Base-by-base conservation (phyloP, 2,888 invertebrate genomes). In the Nemurella pictetii region DNA sequence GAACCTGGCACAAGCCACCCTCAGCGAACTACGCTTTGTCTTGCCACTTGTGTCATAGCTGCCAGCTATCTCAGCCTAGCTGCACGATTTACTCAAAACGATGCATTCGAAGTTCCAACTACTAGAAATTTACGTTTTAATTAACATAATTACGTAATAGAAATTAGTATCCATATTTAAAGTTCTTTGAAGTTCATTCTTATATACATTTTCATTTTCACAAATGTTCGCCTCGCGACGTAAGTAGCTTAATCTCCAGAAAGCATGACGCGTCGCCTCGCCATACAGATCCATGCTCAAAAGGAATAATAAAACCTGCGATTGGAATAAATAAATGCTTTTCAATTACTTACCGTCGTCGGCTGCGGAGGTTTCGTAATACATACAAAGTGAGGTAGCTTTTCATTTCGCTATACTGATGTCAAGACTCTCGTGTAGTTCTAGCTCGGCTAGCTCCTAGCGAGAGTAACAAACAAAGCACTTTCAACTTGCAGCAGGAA, bases 261-360 rank as follows among this genome's bases (percentile, higher is more conserved):
- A 35, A 12, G 35, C 35, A 35, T 7, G 35, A 12, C 35, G 4
- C 35, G 35, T 35, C 5, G 35, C 35, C 4, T 7, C 35, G 35
- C 15, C 9, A 55, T 20, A 55, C 1, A 55, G 55, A 7, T 55
- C 55, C 55, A 55, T 55, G 20, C 55, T 55, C 55, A 55, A 55
- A 55, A 55, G 4, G 75, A 75, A 27, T 26, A 75, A 28, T 27
- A 75, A 28, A 75, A 75, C 28, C 9, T 75, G 26, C 75, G 75
- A 75, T 75, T 75, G 27, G 28, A 75, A 75, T 75, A 75, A 75
- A 75, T 75, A 75, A 75, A 75, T 26, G 26, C 75, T 26, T 75
- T 75, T 75, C 75, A 75, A 75, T 75, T 75, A 75, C 75, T 9
- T 27, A 75, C 55, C 75, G 75, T 27, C 28, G 5, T 20, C 75